Conservation (phyloP, 1,140 invertebrate genomes). For the Trichonephila clavipes region DNA sequence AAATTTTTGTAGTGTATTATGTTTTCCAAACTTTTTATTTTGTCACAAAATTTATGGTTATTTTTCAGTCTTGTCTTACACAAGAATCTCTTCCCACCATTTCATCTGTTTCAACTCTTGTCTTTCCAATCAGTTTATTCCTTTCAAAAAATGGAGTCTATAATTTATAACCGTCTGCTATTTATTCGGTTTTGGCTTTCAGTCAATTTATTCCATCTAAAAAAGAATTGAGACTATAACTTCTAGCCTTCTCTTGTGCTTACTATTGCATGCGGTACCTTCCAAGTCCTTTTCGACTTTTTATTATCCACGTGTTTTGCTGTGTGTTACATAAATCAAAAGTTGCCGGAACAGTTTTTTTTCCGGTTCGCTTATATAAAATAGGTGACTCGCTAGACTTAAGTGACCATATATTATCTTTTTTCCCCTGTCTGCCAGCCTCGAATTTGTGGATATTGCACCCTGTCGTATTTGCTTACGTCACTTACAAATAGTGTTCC, state of each 20-base stretch:
- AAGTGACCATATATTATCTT: neutral
- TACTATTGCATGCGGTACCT: neutral
- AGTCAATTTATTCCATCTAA: neutral
- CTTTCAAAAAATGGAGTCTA: no score
- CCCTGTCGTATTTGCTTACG: neutral
- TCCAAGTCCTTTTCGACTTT: neutral
- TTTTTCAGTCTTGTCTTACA: no score
- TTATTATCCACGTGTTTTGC: neutral
- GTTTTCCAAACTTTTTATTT: no score
- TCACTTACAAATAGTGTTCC: neutral
- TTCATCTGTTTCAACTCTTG: no score
- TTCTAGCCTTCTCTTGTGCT: neutral
- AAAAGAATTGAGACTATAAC: no score
- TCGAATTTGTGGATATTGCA: neutral
- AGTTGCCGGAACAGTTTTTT: slow-evolving; percentile 37
- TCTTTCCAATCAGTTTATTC: no score
- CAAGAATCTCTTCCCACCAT: no score
- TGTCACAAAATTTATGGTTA: no score
- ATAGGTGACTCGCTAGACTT: slow-evolving; percentile 5
- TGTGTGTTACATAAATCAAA: slow-evolving; percentile 11
- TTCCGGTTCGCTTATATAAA: slow-evolving; percentile 1
- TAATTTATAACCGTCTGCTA: no score
- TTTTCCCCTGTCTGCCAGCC: neutral
- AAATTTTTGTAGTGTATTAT: no score
- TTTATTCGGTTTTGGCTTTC: neutral